Evolutionary conservation across 2,797 vertebrate genomes (phyloP), one percentile per base, ranked within the genome.

Genomic region (Emys orbicularis): DNA sequence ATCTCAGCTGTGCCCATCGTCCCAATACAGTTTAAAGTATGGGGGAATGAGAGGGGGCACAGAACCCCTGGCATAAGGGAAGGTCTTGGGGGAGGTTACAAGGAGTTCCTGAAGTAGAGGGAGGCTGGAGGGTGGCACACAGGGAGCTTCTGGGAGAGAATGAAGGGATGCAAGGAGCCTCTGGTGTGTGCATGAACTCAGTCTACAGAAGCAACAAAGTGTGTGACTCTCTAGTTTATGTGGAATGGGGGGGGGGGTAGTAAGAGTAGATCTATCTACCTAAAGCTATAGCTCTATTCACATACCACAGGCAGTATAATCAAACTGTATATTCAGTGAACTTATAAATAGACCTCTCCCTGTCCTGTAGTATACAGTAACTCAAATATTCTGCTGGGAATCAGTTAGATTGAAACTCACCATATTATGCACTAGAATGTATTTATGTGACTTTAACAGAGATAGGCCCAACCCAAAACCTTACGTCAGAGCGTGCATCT

Each of bases 301-400:
- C 94, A 21, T 18, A 47, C 16, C 86, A 9, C 44, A 86, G 61
- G 65, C 1, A 84, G 72, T 87, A 79, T 16, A 82, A 89, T 80
- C 29, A 44, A 0, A 0, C 85, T 9, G 6, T 49, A 88, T 16
- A 85, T 52, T 41, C 56, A 82, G 23, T 79, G 76, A 83, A 76
- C 16, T 57, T 37, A 23, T 77, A n/a, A 59, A 86, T 25, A 44
- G 34, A 65, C 18, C 76, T 25, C n/a, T 77, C n/a, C 16, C n/a
- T n/a, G 18, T 41, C 41, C n/a, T n/a, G 11, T 0, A 87, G 44
- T 87, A 41, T 12, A 31, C 4, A 0, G 0, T 21, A 84, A 21
- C 11, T 81, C 79, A 87, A 91, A 79, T 77, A 89, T 8, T 25
- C 47, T 47, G 47, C 57, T 49, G 90, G 91, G 89, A 29, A 54